Conservation (phyloP, 2,797 vertebrate genomes). For the Valencia hispanica region DNA sequence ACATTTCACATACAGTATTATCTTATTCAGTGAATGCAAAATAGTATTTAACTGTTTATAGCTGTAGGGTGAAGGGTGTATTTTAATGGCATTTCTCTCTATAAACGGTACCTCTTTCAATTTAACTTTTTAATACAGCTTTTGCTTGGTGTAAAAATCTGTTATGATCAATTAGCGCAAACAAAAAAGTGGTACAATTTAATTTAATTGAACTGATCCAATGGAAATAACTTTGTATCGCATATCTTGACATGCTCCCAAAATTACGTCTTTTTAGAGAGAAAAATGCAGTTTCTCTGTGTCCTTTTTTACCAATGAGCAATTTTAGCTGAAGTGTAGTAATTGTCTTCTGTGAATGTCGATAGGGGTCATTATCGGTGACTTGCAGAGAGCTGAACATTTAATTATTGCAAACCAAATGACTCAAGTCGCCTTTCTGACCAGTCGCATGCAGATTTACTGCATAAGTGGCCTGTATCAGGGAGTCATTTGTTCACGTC, state of each 20-base stretch:
- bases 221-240: neutral
- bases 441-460: conserved; percentile 60
- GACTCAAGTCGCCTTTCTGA: conserved; percentile 44
- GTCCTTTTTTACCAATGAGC: neutral
- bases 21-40: neutral
- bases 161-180: neutral
- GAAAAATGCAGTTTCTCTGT: neutral
- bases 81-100: neutral
- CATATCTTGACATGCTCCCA: neutral
- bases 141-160: neutral
- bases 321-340: neutral
- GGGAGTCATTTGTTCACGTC: conserved; percentile 67
- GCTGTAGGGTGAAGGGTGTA: neutral
- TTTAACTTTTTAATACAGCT: neutral
- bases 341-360: conserved; percentile 15
- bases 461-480: conserved; percentile 59
- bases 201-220: neutral
- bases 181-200: neutral
- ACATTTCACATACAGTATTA: neutral
- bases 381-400: conserved; percentile 64
- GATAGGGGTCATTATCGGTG: conserved; percentile 34
- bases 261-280: neutral
- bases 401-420: conserved; percentile 54
- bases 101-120: neutral
- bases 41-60: neutral